Evolutionary conservation across 2,888 invertebrate genomes (phyloP).

Genomic region (Xylophagus ater): DNA sequence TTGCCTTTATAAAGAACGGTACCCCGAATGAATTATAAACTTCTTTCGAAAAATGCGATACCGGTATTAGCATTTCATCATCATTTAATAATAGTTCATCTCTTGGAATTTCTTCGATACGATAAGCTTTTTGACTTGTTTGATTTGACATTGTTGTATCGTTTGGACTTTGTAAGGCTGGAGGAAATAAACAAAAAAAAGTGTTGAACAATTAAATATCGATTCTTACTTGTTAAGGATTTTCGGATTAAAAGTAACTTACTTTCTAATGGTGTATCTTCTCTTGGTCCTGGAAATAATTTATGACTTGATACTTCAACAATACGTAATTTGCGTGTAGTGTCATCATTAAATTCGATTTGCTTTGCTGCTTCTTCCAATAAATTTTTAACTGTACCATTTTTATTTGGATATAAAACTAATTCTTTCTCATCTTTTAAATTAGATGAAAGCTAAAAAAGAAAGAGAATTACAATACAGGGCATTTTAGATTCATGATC

Average conservation of each 20-base stretch:
- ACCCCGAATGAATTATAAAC: conserved; percentile 86
- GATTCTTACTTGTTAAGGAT: not conserved
- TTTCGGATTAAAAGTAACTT: conserved; percentile 1
- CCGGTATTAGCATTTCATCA: conserved; percentile 85
- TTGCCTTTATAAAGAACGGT: conserved; percentile 82
- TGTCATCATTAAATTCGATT: conserved; percentile 76
- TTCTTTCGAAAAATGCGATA: conserved; percentile 96
- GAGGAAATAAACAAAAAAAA: not conserved
- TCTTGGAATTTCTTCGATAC: conserved; percentile 90
- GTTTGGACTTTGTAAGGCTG: conserved; percentile 10
- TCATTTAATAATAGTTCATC: conserved; percentile 72
- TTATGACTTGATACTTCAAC: conserved; percentile 65
- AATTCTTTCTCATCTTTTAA: conserved; percentile 93
- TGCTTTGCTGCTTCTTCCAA: conserved; percentile 90
- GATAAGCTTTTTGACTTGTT: conserved; percentile 46
- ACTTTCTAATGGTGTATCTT: conserved; percentile 56
- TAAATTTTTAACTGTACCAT: conserved; percentile 79
- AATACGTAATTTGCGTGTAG: conserved; percentile 78
- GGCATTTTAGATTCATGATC: no score
- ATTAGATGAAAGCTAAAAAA: conserved; percentile 65
- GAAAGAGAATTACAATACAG: not conserved
- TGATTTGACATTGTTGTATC: conserved; percentile 37
- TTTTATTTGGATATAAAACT: conserved; percentile 92
- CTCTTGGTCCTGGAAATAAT: conserved; percentile 54
- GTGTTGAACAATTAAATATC: not conserved